phyloP scores from a whole-genome alignment of 2,888 invertebrate genomes.

The Perithous albicinctus region DNA sequence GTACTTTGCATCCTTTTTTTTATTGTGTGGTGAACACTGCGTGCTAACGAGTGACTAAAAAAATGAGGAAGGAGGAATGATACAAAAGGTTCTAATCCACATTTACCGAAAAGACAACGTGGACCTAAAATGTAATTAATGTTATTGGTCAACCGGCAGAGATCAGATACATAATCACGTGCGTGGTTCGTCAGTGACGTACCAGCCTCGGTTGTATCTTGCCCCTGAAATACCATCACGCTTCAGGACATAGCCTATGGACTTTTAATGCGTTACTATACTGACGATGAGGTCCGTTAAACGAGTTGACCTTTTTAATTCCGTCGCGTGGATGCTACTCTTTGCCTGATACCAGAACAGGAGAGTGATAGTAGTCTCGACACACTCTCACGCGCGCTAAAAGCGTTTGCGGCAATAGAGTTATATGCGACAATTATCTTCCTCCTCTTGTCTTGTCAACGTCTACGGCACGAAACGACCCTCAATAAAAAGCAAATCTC shows the following conservation, averaged over 20 bases:
- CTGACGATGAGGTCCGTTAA: conserved; percentile 50
- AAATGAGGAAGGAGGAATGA: no score
- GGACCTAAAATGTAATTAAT: no score
- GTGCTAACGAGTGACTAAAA: no score
- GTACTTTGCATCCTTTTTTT: no score
- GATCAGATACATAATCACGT: no score
- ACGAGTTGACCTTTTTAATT: conserved; percentile 79
- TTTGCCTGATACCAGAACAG: not conserved
- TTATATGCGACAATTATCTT: not conserved
- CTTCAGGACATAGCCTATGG: conserved; percentile 1
- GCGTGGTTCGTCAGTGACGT: no score
- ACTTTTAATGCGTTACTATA: not conserved
- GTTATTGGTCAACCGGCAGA: no score
- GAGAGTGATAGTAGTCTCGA: not conserved
- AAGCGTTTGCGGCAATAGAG: not conserved
- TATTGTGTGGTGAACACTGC: no score
- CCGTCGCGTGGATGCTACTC: conserved; percentile 69
- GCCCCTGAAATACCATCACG: conserved; percentile 66
- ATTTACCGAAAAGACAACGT: no score
- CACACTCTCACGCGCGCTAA: not conserved
- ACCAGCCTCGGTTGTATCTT: conserved; percentile 4
- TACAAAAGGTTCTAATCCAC: no score
- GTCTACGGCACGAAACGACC: conserved; percentile 5
- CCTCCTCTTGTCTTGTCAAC: not conserved
- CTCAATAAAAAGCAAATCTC: conserved; percentile 7